A percentile compares a stretch with the other conserved stretches of the same genome.
phyloP scores from a whole-genome alignment of 2,888 invertebrate genomes.

The Zygothrica quintamaculata region DNA sequence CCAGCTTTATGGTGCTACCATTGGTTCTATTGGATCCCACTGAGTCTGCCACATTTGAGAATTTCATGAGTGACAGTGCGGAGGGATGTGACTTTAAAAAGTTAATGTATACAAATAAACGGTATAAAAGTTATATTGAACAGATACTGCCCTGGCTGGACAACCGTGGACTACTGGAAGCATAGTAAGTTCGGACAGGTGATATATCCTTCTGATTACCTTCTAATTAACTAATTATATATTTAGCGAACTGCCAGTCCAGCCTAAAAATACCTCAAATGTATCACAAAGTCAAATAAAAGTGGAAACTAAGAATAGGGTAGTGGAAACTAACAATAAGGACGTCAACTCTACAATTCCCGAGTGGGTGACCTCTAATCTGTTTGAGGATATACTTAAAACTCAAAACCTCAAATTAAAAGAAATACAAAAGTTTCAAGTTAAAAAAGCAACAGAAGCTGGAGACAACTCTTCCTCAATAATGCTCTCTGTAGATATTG shows the following conservation, averaged over 20 bases:
- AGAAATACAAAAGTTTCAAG: slow-evolving; percentile 50
- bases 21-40: slow-evolving; percentile 77
- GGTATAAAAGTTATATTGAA: slow-evolving; percentile 73
- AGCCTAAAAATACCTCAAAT: not conserved
- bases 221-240: no score
- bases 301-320: not conserved
- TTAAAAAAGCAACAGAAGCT: slow-evolving; percentile 52
- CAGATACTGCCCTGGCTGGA: slow-evolving; percentile 80
- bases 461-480: slow-evolving; percentile 75
- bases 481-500: slow-evolving; percentile 60
- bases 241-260: slow-evolving; percentile 23
- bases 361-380: slow-evolving; percentile 57
- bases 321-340: not conserved
- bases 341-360: slow-evolving; percentile 37
- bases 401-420: slow-evolving; percentile 44
- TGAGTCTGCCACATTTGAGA: slow-evolving; percentile 75
- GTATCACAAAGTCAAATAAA: not conserved
- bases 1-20: slow-evolving; percentile 65
- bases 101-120: slow-evolving; percentile 66
- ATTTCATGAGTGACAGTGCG: slow-evolving; percentile 56
- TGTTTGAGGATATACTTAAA: slow-evolving; percentile 57
- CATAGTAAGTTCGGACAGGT: slow-evolving; percentile 58
- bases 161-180: slow-evolving; percentile 74
- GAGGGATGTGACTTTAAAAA: slow-evolving; percentile 55
- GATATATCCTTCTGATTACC: no score